Evolutionary conservation across 2,113 vertebrate species (phyloP).

Genomic region (Laticauda colubrina): DNA sequence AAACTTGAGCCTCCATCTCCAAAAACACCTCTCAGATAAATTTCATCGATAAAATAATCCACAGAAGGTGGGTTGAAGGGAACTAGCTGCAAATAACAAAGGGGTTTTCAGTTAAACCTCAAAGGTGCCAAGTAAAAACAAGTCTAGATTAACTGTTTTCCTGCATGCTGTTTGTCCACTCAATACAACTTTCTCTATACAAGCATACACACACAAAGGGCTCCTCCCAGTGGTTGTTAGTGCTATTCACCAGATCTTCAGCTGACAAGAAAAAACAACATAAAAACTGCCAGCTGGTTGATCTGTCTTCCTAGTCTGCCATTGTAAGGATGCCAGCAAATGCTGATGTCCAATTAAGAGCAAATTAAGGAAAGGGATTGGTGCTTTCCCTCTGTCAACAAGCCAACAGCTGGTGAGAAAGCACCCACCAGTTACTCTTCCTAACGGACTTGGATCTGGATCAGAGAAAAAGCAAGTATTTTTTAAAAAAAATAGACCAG

Average conservation of each 20-base stretch:
- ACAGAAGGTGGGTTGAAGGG: constrained; percentile 73
- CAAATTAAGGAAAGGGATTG: neutral
- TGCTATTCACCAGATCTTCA: neutral
- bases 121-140: neutral
- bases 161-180: neutral
- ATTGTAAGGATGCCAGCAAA: neutral
- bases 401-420: neutral
- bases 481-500: neutral
- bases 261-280: neutral
- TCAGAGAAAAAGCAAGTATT: neutral
- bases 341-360: neutral
- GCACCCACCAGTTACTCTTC: neutral
- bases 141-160: neutral
- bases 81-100: constrained; percentile 74
- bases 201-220: neutral
- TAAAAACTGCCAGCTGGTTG: neutral
- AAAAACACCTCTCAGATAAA: constrained; percentile 59
- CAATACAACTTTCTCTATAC: neutral
- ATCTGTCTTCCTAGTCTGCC: neutral
- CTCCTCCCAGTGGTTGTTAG: neutral
- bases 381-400: neutral
- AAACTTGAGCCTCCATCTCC: constrained; percentile 73
- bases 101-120: neutral
- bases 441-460: neutral
- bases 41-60: constrained; percentile 48